phyloP scores from a whole-genome alignment of 2,113 vertebrate species.

The Thalassarche chlororhynchos region DNA sequence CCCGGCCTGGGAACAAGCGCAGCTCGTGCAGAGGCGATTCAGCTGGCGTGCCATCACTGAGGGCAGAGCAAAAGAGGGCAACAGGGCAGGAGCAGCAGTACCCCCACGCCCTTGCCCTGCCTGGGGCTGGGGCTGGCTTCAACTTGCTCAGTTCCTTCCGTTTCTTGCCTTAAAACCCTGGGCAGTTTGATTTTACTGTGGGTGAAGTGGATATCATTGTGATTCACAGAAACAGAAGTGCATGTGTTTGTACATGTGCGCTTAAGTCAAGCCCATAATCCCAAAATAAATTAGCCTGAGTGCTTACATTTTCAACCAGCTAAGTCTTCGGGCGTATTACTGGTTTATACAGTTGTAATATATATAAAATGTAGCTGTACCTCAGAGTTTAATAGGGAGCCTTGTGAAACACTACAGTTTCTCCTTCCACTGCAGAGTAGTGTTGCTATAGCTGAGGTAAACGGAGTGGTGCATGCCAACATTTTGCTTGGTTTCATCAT shows the following conservation, averaged over 20 bases:
- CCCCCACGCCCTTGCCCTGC: rapidly evolving
- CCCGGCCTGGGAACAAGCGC: rapidly evolving
- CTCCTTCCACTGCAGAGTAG: not conserved
- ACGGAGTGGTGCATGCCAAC: not conserved
- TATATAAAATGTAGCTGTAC: not conserved
- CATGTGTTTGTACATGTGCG: not conserved
- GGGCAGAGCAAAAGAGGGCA: not conserved
- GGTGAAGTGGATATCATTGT: not conserved
- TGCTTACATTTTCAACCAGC: not conserved
- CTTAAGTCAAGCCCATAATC: not conserved
- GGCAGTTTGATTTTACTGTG: not conserved
- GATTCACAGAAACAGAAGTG: not conserved
- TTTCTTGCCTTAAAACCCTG: not conserved
- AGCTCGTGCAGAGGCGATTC: rapidly evolving
- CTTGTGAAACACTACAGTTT: not conserved
- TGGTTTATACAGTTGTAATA: not conserved
- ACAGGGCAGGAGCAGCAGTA: not conserved
- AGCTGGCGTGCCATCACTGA: not conserved
- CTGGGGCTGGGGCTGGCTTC: not conserved
- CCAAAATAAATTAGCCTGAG: not conserved
- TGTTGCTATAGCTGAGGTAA: not conserved
- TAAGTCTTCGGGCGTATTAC: not conserved
- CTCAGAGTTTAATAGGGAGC: not conserved
- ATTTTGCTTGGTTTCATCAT: not conserved
- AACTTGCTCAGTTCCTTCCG: not conserved